phyloP scores from a whole-genome alignment of 35 echinoderm and acorn worm genomes.

The Acanthaster planci region DNA sequence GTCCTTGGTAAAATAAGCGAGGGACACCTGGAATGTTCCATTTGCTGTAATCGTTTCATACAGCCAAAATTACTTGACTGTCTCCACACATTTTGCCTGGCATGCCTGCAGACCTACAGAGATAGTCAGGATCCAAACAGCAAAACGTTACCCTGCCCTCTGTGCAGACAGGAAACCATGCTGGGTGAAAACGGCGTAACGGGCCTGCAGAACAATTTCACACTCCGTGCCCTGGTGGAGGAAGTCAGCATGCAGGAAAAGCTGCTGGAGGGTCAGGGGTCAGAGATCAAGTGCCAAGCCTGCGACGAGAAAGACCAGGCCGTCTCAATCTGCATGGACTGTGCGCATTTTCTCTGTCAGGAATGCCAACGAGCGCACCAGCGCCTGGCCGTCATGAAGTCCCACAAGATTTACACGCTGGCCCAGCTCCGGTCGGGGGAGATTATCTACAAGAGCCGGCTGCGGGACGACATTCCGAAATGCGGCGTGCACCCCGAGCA shows the following conservation, averaged over 20 bases:
- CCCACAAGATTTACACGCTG: neutral
- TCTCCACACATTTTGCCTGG: neutral
- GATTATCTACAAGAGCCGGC: neutral
- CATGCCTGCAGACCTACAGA: neutral
- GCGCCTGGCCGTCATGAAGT: neutral
- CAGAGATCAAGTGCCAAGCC: neutral
- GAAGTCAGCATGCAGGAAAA: neutral
- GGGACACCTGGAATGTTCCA: neutral
- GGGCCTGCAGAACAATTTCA: neutral
- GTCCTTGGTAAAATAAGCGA: neutral
- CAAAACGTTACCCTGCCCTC: neutral
- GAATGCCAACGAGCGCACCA: neutral
- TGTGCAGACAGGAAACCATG: neutral
- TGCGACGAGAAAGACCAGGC: neutral
- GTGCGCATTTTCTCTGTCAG: neutral
- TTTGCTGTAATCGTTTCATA: neutral
- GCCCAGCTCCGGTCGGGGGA: neutral
- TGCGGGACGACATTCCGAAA: slow-evolving; percentile 2
- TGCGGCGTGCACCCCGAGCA: neutral
- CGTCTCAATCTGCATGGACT: neutral
- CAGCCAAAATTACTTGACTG: neutral
- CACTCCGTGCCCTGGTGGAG: slow-evolving; percentile 2
- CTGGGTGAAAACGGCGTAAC: neutral
- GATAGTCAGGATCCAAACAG: neutral
- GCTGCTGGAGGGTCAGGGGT: neutral